Percentiles rank a stretch among this genome's conserved stretches.
These are phyloP conservation scores for Sminthurinus aureus DNA, from an alignment of 2,888 invertebrate species.

Conservation along the genomic window DNA sequence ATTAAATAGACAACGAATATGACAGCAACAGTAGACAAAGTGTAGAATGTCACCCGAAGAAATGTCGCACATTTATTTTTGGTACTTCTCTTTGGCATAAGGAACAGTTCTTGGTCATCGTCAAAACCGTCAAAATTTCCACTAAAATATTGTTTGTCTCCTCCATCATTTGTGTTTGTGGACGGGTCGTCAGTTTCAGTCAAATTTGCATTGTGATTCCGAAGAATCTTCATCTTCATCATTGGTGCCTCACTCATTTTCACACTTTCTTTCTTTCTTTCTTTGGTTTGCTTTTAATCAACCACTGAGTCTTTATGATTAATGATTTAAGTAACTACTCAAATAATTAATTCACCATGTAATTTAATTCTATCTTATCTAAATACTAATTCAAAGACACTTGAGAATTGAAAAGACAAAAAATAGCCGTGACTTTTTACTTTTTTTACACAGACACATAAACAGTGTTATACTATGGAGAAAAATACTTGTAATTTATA, in stretches of 20 bases:
- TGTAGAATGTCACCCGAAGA: slow-evolving; percentile 23
- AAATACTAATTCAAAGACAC: too few relatives aligned
- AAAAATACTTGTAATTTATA: too few relatives aligned
- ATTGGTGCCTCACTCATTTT: slow-evolving; percentile 24
- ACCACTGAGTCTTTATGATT: too few relatives aligned
- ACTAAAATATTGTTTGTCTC: slow-evolving; percentile 34
- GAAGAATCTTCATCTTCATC: slow-evolving; percentile 33
- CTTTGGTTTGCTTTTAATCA: too few relatives aligned
- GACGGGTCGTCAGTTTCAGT: neutral
- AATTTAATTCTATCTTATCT: too few relatives aligned
- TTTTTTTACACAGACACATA: too few relatives aligned
- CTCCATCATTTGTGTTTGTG: neutral
- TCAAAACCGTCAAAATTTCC: slow-evolving; percentile 31
- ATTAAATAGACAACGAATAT: slow-evolving; percentile 19
- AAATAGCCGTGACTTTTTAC: too few relatives aligned
- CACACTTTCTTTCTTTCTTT: too few relatives aligned
- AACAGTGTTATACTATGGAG: too few relatives aligned
- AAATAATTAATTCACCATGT: too few relatives aligned
- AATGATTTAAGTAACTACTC: too few relatives aligned
- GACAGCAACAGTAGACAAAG: neutral
- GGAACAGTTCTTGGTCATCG: slow-evolving; percentile 31
- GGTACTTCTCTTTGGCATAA: slow-evolving; percentile 26
- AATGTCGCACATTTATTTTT: slow-evolving; percentile 29
- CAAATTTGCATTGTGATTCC: neutral
- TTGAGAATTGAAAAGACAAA: too few relatives aligned